Percentiles rank a stretch among this genome's conserved stretches.
These are phyloP conservation scores for Dicycla oo DNA, from an alignment of 2,888 invertebrate genomes.

Conservation along the genomic window DNA sequence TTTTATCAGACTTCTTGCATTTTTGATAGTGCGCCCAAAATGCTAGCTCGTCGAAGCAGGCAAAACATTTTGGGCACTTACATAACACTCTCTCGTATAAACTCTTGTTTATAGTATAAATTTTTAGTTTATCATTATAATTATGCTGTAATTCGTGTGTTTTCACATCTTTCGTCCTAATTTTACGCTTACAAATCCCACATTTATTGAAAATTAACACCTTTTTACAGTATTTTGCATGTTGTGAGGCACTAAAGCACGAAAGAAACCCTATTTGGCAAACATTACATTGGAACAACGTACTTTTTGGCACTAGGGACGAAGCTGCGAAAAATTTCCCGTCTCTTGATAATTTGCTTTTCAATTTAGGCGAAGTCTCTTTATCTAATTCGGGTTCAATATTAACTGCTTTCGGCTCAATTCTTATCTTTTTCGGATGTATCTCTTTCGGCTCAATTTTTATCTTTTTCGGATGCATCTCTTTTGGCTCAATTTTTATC, in stretches of 20 bases:
- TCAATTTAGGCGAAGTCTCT: background rate
- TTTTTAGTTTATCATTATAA: slow-evolving; percentile 65
- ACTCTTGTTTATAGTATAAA: slow-evolving; percentile 60
- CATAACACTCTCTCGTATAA: slow-evolving; percentile 66
- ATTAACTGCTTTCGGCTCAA: background rate
- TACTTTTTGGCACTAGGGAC: slow-evolving; percentile 63
- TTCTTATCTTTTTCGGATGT: background rate
- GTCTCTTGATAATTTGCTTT: background rate
- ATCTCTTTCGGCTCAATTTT: background rate
- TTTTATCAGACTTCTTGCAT: slow-evolving; percentile 48
- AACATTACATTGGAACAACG: slow-evolving; percentile 68
- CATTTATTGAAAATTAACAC: slow-evolving; percentile 48
- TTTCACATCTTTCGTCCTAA: slow-evolving; percentile 60
- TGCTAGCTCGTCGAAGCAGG: slow-evolving; percentile 69
- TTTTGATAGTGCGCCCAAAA: slow-evolving; percentile 66
- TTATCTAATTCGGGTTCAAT: slow-evolving; percentile 2
- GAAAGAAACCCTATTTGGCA: slow-evolving; percentile 70
- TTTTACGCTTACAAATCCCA: slow-evolving; percentile 66
- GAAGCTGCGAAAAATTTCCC: slow-evolving; percentile 27
- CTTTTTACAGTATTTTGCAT: slow-evolving; percentile 48
- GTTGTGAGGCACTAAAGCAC: slow-evolving; percentile 50
- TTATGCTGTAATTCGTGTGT: slow-evolving; percentile 73
- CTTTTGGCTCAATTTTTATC: slow-evolving; percentile 11
- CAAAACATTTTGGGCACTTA: slow-evolving; percentile 70
- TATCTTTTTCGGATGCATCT: background rate